Evolutionary conservation across 1,140 invertebrate genomes (phyloP).

Genomic region (Diprion similis): DNA sequence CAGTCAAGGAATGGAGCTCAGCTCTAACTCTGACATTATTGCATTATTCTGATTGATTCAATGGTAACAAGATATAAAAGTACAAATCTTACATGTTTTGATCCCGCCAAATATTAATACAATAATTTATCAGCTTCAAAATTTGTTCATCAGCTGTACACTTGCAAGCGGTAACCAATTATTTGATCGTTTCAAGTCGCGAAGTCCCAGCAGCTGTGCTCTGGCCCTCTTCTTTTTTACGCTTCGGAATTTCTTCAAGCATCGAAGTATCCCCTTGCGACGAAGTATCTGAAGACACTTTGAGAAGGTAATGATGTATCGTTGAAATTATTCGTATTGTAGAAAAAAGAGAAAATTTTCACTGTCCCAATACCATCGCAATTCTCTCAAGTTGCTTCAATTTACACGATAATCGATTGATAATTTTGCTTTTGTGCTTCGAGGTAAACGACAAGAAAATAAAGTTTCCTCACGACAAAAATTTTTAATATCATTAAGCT

Average conservation of each 20-base stretch:
- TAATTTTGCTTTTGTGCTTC: too few relatives aligned
- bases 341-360: background rate
- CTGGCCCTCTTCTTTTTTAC: background rate
- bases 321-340: background rate
- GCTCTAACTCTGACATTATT: too few relatives aligned
- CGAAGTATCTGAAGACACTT: conserved; percentile 44
- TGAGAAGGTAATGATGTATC: background rate
- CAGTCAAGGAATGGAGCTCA: too few relatives aligned
- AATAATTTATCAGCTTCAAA: too few relatives aligned
- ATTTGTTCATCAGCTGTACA: too few relatives aligned
- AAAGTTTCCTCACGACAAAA: background rate
- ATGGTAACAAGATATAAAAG: too few relatives aligned
- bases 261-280: conserved; percentile 44
- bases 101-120: too few relatives aligned
- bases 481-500: background rate
- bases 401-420: too few relatives aligned
- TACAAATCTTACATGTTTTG: too few relatives aligned
- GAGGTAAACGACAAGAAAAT: background rate
- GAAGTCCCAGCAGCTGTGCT: background rate
- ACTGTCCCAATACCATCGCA: conserved; percentile 21
- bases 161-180: background rate
- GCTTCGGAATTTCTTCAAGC: conserved; percentile 34
- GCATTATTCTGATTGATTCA: too few relatives aligned
- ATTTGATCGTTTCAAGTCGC: background rate
- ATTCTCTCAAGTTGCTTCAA: too few relatives aligned